Evolutionary conservation across 1,140 invertebrate species (phyloP).

Genomic region (Aphelenchoides fujianensis): DNA sequence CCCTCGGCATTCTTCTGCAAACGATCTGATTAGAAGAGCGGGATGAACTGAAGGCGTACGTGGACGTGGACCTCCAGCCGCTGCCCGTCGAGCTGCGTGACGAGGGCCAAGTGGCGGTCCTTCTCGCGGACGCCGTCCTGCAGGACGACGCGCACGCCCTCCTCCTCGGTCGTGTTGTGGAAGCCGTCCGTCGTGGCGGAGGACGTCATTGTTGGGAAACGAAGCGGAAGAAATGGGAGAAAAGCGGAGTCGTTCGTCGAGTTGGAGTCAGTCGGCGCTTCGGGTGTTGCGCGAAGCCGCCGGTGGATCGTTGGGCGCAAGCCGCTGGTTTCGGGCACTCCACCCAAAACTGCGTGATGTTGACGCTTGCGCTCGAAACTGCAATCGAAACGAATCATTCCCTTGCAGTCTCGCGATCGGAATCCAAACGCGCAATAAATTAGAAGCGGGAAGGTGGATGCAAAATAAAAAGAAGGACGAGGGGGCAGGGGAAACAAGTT

Average conservation of each 20-base stretch:
- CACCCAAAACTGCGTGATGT: background rate
- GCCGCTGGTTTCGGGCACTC: background rate
- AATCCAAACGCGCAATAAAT: too few species aligned
- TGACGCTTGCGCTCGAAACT: background rate
- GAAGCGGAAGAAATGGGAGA: too few species aligned
- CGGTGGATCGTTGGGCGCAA: background rate
- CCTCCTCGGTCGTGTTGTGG: background rate
- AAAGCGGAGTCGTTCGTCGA: constrained; percentile 1
- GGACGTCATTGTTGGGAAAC: too few species aligned
- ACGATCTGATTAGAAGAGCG: constrained; percentile 16
- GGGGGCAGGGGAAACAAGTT: too few species aligned
- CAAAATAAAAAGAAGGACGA: too few species aligned
- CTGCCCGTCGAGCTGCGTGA: constrained; percentile 37
- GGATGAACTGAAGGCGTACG: constrained; percentile 24
- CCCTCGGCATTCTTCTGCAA: constrained; percentile 55
- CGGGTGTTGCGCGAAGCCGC: background rate
- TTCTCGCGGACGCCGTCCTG: constrained; percentile 44
- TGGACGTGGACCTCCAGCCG: constrained; percentile 41
- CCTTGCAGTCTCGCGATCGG: too few species aligned
- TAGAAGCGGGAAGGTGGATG: too few species aligned
- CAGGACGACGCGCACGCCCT: constrained; percentile 26
- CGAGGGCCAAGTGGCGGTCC: constrained; percentile 34
- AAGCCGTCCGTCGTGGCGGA: too few species aligned
- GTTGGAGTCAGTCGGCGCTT: background rate
- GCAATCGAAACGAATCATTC: background rate